Base-by-base conservation (phyloP, 37 sponge, comb jelly and placozoan genomes). In the Aphrocallistes beatrix region DNA sequence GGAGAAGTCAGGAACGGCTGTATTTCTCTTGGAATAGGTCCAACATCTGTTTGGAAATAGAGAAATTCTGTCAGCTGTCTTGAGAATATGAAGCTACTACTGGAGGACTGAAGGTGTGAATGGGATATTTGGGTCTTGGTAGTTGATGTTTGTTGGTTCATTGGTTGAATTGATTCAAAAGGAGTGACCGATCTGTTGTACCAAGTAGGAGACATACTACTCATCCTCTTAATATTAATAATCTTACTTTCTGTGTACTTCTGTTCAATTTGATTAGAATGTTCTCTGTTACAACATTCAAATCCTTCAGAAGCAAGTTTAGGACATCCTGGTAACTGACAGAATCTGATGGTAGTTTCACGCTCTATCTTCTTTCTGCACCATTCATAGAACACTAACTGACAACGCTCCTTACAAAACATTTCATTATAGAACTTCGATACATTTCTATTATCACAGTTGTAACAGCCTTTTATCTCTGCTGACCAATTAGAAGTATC, bases 241-340 rank as follows among this genome's bases (percentile, higher is more conserved):
- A 60, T 60, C n/a, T 60, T 60, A 60, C n/a, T 60, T 32, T 21
- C 75, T 28, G 32, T 19, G 34, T 60, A 60, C 8, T 25, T 3
- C 75, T 60, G 28, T 6, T 28, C 21, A 32, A 60, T 60, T 6
- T 60, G 10, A 13, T 8, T 60, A 60, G 75, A 3, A 60, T 60
- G 75, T 21, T 60, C 75, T 60, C 21, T 60, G 75, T 60, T 60
- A 13, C 75, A 60, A 60, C 75, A 60, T 30, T 60, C 3, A 30
- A 60, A 60, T 32, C 75, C 21, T 25, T 19, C 75, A 19, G 75
- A 60, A 19, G 75, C 75, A 25, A 25, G 10, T 30, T 13, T 3
- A 60, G 75, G 75, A 60, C 75, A 60, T 60, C 21, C 75, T 32
- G 75, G 75, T 3, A 25, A 60, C n/a, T 60, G 75, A 60, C 75